A percentile compares a stretch with the other conserved stretches of the same genome.
These are phyloP conservation scores for Xiphophorus couchianus DNA, from an alignment of 2,113 vertebrate species.

Conservation along the genomic window DNA sequence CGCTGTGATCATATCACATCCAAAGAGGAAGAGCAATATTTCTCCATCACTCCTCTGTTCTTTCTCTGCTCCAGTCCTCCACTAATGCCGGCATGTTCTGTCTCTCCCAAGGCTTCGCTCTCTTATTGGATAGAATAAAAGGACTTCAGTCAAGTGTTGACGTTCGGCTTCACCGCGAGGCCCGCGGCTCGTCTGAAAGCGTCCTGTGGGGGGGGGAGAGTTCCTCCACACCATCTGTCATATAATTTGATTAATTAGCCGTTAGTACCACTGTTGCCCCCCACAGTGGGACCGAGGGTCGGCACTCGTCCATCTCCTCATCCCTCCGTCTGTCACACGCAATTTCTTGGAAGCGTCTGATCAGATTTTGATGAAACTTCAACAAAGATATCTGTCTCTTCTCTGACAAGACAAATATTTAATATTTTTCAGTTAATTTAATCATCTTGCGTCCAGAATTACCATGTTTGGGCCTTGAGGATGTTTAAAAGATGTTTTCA, in stretches of 20 bases:
- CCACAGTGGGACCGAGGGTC: slow-evolving; percentile 59
- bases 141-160: slow-evolving; percentile 62
- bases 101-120: slow-evolving; percentile 34
- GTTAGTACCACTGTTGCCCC: slow-evolving; percentile 63
- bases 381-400: slow-evolving; percentile 40
- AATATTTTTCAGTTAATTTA: slow-evolving; percentile 18
- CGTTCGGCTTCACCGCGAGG: slow-evolving; percentile 45
- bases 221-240: slow-evolving; percentile 70
- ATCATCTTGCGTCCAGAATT: neutral
- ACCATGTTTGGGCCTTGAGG: neutral
- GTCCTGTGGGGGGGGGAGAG: slow-evolving; percentile 64
- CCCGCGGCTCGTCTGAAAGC: slow-evolving; percentile 48
- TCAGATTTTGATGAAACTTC: slow-evolving; percentile 67
- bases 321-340: slow-evolving; percentile 68
- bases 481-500: neutral
- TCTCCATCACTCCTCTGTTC: slow-evolving; percentile 65
- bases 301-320: slow-evolving; percentile 67
- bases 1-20: slow-evolving; percentile 72
- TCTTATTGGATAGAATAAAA: slow-evolving; percentile 63
- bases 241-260: slow-evolving; percentile 75
- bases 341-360: slow-evolving; percentile 55
- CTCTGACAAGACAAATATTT: slow-evolving; percentile 20
- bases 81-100: slow-evolving; percentile 33
- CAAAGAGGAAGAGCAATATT: slow-evolving; percentile 74
- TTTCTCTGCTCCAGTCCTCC: slow-evolving; percentile 53